Conservation (phyloP, 2,113 vertebrate species). For the Siphamia tubifer region DNA sequence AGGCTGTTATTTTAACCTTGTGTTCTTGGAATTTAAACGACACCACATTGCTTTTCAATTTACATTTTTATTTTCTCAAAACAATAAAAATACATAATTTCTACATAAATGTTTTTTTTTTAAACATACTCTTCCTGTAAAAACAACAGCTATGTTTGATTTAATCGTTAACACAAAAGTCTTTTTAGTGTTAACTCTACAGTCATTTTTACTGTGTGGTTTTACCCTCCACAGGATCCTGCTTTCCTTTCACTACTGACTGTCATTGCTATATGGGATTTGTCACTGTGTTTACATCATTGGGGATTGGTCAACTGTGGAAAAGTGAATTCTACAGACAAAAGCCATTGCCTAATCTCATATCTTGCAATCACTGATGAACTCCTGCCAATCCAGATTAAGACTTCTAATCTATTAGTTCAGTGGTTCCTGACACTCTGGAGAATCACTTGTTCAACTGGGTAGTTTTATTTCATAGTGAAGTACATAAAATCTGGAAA, state of each 20-base stretch:
- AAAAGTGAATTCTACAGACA: constrained; percentile 53
- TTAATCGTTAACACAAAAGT: no score
- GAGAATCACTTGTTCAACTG: constrained; percentile 31
- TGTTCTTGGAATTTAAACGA: no score
- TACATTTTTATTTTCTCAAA: no score
- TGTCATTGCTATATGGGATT: constrained; percentile 15
- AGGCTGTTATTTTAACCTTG: no score
- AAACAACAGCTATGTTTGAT: no score
- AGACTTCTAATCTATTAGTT: constrained; percentile 53
- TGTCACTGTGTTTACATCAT: constrained; percentile 29
- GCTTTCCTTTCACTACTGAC: not conserved
- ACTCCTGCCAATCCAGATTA: constrained; percentile 70
- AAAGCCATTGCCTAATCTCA: constrained; percentile 62
- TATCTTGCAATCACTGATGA: constrained; percentile 57
- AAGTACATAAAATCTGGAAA: not conserved
- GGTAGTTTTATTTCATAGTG: not conserved
- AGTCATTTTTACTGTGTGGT: no score
- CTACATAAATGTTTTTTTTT: no score
- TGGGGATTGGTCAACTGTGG: constrained; percentile 11
- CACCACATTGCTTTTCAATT: no score
- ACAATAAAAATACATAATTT: no score
- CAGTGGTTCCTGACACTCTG: not conserved
- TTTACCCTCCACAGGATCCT: not conserved
- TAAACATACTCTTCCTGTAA: no score
- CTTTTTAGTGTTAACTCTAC: no score